Conservation (phyloP, 2,113 vertebrate genomes). For the Felis chaus region DNA sequence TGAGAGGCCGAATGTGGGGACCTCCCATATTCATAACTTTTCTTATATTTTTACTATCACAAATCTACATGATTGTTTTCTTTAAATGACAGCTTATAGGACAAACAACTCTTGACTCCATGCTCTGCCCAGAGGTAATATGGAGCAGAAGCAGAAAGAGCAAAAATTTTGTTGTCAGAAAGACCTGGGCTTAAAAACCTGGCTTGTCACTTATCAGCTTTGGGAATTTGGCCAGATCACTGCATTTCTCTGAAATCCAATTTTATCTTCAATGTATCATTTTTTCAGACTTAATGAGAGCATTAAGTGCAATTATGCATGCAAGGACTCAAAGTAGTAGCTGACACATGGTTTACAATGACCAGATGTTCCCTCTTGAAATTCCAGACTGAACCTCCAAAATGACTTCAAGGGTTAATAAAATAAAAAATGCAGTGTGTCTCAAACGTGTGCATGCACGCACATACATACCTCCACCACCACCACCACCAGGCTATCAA, state of each 20-base stretch:
- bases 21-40: background rate
- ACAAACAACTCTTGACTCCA: background rate
- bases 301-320: background rate
- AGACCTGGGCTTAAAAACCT: background rate
- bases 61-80: background rate
- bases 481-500: background rate
- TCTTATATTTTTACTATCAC: background rate
- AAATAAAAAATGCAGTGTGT: background rate
- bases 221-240: background rate
- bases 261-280: background rate
- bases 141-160: background rate
- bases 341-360: background rate
- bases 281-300: background rate
- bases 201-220: background rate
- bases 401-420: background rate
- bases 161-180: background rate
- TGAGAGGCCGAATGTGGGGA: background rate
- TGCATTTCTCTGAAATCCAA: background rate
- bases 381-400: background rate
- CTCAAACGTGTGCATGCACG: background rate
- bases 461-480: no score
- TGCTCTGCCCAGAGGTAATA: background rate
- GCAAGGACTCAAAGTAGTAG: background rate
- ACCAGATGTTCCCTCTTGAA: background rate
- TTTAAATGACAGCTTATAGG: background rate